Evolutionary conservation across 2,113 vertebrate genomes (phyloP), one percentile per base, ranked within the genome.

Genomic region (Cheilinus undulatus): DNA sequence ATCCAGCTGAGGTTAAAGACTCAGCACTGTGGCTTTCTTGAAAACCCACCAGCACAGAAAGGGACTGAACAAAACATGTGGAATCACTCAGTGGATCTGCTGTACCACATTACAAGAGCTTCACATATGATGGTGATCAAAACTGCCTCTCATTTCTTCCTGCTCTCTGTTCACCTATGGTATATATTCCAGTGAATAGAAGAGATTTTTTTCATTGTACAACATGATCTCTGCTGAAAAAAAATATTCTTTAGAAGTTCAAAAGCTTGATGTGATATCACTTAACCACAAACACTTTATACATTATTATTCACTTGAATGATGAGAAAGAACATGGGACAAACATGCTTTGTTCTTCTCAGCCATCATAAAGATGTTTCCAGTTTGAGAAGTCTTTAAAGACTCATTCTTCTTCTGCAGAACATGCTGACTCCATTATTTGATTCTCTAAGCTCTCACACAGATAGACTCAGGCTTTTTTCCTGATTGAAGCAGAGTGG

Each of bases 121-220:
- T 65, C 61, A 75, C 74, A 74, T 76, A 24, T 68, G 72, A 82
- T 45, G 58, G 57, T 60, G 72, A 77, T 86, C 56, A 64, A 34
- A 43, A 26, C 15, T 13, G 10, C 24, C 28, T 50, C 49, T 26
- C 19, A 49, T 49, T 36, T 10, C 40, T 10, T 28, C 5, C 22
- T 43, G 70, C 11, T 36, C 43, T 52, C 26, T 56, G 27, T 42
- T 13, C 24, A 42, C 30, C 14, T 66, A 64, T 42, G 56, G 13
- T 24, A 70, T 22, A 27, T 45, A 53, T 3, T 70, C 60, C 54
- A 68, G 27, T 58, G 26, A 74, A 63, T 36, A 11, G 24, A 59
- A 48, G 59, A 12, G 40, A 12, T 26, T 60, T 59, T 65, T 62
- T 64, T 30, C 1, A 32, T 12, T 64, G 12, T 10, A 1, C 6